These are phyloP conservation scores for Portunus trituberculatus DNA, from an alignment of 1,140 invertebrate genomes.

Conservation along the genomic window DNA sequence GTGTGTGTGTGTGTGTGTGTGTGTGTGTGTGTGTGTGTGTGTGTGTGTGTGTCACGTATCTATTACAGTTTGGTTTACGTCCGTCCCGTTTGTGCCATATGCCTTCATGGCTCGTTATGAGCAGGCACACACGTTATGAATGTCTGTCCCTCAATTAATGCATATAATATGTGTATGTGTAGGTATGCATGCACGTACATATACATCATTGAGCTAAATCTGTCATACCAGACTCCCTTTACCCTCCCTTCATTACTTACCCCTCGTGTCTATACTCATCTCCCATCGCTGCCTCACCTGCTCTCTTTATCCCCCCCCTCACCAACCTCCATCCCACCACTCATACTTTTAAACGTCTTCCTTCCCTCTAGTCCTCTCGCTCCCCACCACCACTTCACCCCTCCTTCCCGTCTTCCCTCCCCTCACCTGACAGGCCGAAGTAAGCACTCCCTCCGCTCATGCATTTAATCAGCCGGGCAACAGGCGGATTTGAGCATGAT, in stretches of 20 bases:
- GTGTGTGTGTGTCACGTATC: background rate
- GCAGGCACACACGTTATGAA: background rate
- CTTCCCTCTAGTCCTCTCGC: background rate
- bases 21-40: slow-evolving; percentile 8
- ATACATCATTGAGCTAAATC: background rate
- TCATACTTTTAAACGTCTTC: background rate
- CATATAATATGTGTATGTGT: background rate
- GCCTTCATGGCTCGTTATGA: background rate
- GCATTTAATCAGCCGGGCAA: background rate
- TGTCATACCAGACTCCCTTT: too few species aligned
- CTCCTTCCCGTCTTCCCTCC: background rate
- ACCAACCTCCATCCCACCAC: background rate
- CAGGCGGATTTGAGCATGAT: background rate
- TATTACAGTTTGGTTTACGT: background rate
- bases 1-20: background rate
- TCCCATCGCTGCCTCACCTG: background rate
- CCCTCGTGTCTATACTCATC: too few species aligned
- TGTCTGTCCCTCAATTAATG: background rate
- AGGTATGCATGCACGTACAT: background rate
- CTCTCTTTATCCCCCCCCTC: background rate
- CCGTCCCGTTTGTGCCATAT: background rate
- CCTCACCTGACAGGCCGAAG: too few species aligned
- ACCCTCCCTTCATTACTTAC: too few species aligned
- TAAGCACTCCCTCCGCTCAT: background rate
- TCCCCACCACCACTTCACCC: background rate